Percentiles rank a stretch among this genome's conserved stretches.
phyloP scores from a whole-genome alignment of 37 sponge, comb jelly and placozoan species.

The Cladorhizidae sp. region DNA sequence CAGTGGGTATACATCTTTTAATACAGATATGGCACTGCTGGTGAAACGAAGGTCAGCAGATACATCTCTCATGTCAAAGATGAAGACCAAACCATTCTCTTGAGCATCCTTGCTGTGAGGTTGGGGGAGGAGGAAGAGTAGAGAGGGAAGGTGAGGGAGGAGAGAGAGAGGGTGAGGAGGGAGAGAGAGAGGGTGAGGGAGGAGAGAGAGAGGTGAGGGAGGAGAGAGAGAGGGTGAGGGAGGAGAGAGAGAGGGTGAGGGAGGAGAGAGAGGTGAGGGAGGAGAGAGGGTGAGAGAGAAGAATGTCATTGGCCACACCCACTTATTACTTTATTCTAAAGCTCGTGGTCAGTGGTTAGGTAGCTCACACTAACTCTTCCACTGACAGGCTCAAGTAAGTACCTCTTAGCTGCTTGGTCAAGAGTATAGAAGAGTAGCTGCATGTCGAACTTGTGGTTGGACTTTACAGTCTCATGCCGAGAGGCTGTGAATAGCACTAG shows the following conservation, averaged over 20 bases:
- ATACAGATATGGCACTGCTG: constrained; percentile 8
- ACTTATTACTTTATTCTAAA: no score
- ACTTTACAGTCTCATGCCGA: constrained; percentile 15
- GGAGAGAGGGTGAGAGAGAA: not conserved
- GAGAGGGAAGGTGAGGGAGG: constrained; percentile 4
- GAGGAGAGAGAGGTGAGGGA: not conserved
- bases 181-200: not conserved
- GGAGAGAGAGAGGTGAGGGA: not conserved
- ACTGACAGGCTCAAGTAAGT: not conserved
- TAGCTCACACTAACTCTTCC: not conserved
- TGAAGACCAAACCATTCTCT: constrained; percentile 45
- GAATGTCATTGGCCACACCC: not conserved
- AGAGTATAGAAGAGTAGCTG: constrained; percentile 49
- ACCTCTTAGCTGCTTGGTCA: constrained; percentile 37
- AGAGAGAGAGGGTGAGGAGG: not conserved
- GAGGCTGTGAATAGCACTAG: constrained; percentile 42
- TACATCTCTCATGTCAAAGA: constrained; percentile 43
- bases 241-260: not conserved
- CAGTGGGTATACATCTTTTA: constrained; percentile 58
- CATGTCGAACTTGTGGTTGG: constrained; percentile 36
- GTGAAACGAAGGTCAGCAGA: constrained; percentile 4
- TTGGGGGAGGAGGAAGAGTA: not conserved
- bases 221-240: not conserved
- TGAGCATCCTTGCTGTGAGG: constrained; percentile 30
- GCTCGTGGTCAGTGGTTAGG: not conserved